Evolutionary conservation across 2,888 invertebrate species (phyloP).

Genomic region (Chydorus sphaericus): DNA sequence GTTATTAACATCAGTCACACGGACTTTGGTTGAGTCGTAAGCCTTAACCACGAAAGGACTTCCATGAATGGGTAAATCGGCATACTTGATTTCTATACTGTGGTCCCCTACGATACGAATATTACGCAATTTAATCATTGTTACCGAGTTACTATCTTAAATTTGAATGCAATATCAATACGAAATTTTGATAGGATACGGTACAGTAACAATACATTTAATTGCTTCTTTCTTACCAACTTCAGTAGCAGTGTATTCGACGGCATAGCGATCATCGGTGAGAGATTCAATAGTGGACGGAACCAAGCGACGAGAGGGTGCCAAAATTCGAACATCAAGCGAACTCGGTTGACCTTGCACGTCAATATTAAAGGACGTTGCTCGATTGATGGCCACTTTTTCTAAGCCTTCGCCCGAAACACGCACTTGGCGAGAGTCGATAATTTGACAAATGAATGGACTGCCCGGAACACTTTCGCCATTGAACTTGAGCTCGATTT

Average conservation of each 20-base stretch:
- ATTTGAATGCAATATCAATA: constrained; percentile 4
- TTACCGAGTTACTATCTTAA: background rate
- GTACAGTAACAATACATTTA: constrained; percentile 4
- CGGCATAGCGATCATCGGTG: constrained; percentile 29
- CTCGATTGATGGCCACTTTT: constrained; percentile 71
- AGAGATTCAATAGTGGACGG: constrained; percentile 36
- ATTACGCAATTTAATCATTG: background rate
- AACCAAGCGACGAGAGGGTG: constrained; percentile 53
- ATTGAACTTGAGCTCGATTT: constrained; percentile 90
- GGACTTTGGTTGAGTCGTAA: constrained; percentile 88
- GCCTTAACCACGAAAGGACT: constrained; percentile 92
- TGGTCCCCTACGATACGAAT: constrained; percentile 47
- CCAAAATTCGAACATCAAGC: constrained; percentile 65
- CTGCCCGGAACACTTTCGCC: constrained; percentile 88
- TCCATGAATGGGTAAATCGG: constrained; percentile 73
- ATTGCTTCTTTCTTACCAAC: constrained; percentile 45
- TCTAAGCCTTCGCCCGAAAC: constrained; percentile 66
- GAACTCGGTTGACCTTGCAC: constrained; percentile 50
- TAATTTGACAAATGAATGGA: constrained; percentile 63
- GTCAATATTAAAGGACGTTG: constrained; percentile 73
- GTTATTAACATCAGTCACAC: constrained; percentile 80
- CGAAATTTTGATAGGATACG: background rate
- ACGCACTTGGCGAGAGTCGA: constrained; percentile 69
- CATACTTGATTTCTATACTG: constrained; percentile 61
- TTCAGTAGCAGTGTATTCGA: constrained; percentile 64